Evolutionary conservation across 2,113 vertebrate genomes (phyloP).

Genomic region (Salvator merianae): DNA sequence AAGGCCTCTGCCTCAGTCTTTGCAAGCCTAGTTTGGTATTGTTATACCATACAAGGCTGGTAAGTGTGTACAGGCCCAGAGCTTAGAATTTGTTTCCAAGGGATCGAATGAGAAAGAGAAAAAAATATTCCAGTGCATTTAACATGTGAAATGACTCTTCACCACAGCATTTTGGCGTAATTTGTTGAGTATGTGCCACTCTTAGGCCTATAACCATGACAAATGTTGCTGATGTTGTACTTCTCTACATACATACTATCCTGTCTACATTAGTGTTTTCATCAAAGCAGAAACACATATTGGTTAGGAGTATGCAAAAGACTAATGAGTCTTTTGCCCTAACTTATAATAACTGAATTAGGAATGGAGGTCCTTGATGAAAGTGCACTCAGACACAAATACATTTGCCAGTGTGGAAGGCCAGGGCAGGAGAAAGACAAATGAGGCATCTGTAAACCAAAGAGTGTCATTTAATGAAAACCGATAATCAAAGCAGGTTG

Average conservation of each 20-base stretch:
- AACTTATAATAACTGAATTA: constrained; percentile 63
- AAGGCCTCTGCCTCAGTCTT: too few relatives aligned
- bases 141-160: constrained; percentile 63
- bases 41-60: too few relatives aligned
- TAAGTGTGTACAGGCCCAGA: too few relatives aligned
- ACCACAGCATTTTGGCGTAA: background rate
- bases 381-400: constrained; percentile 50
- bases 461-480: constrained; percentile 29
- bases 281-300: constrained; percentile 67
- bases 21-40: too few relatives aligned
- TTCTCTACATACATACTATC: constrained; percentile 56
- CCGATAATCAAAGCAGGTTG: constrained; percentile 26
- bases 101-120: constrained; percentile 60
- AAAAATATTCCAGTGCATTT: constrained; percentile 65
- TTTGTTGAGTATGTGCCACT: constrained; percentile 50
- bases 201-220: constrained; percentile 56
- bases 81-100: constrained; percentile 29
- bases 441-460: constrained; percentile 14
- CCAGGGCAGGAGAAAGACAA: constrained; percentile 44
- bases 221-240: constrained; percentile 63
- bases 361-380: constrained; percentile 58
- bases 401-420: constrained; percentile 48
- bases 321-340: constrained; percentile 67
- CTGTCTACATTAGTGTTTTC: constrained; percentile 65
- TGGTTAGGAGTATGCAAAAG: constrained; percentile 57